Percentiles rank a stretch among this genome's conserved stretches.
These are phyloP conservation scores for Tenebrosternarchus preto DNA, from an alignment of 2,113 vertebrate species.

Conservation along the genomic window DNA sequence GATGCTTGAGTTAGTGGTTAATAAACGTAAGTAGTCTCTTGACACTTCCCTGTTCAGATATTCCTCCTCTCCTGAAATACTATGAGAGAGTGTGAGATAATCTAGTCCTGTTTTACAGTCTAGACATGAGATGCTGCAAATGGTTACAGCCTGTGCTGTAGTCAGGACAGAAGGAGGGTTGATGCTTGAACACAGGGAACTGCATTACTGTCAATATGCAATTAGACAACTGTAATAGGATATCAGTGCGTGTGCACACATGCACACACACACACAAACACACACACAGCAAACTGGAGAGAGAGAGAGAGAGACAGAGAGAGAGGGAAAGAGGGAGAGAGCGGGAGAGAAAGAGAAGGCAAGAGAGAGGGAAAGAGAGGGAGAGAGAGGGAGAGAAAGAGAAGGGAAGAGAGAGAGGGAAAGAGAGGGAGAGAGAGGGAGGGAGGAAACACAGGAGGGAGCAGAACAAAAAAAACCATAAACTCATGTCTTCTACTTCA, in stretches of 20 bases:
- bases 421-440: no score
- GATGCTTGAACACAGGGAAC: neutral
- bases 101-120: conserved; percentile 1
- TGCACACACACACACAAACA: no score
- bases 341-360: neutral
- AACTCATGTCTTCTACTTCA: neutral
- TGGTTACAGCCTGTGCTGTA: neutral
- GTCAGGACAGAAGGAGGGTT: neutral
- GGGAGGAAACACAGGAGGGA: neutral
- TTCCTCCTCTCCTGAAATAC: neutral
- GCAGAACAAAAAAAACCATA: neutral
- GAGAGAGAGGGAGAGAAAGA: no score
- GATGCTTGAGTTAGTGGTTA: neutral
- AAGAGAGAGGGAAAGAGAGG: no score
- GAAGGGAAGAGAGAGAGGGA: neutral
- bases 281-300: no score
- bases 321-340: neutral
- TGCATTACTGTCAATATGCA: neutral
- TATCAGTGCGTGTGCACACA: neutral
- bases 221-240: neutral
- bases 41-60: neutral
- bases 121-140: conserved; percentile 15
- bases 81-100: conserved; percentile 1
- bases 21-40: neutral
- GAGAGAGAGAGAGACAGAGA: no score